Conservation (phyloP, 2,888 invertebrate species). For the Maniola hyperantus region DNA sequence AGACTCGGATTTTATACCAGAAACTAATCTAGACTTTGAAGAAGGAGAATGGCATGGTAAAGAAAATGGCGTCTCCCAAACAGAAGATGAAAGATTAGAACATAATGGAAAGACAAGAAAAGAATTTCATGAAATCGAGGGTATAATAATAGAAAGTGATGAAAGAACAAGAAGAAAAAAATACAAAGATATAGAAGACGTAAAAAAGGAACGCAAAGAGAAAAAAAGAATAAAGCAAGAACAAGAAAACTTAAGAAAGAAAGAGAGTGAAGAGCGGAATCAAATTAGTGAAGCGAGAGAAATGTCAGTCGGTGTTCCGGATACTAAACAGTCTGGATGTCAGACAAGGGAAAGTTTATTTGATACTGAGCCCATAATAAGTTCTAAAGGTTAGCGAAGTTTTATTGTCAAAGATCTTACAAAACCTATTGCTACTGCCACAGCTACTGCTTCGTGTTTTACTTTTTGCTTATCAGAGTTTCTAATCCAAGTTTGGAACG, state of each 20-base stretch:
- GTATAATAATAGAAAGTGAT: slow-evolving; percentile 1
- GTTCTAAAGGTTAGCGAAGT: slow-evolving; percentile 66
- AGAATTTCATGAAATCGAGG: background rate
- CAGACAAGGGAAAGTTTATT: slow-evolving; percentile 92
- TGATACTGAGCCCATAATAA: slow-evolving; percentile 66
- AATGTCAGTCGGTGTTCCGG: slow-evolving; percentile 71
- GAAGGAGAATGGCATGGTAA: slow-evolving; percentile 68
- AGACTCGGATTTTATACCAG: slow-evolving; percentile 71
- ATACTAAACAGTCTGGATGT: slow-evolving; percentile 82
- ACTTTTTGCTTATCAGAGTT: no score
- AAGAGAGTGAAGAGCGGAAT: slow-evolving; percentile 59
- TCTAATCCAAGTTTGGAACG: no score
- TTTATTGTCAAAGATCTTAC: background rate
- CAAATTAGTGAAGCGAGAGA: slow-evolving; percentile 69
- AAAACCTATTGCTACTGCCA: background rate
- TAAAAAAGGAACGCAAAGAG: background rate
- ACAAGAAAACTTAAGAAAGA: slow-evolving; percentile 58
- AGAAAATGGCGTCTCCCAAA: slow-evolving; percentile 54
- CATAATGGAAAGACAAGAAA: slow-evolving; percentile 62
- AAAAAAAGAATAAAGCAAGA: background rate
- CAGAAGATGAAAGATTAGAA: slow-evolving; percentile 62
- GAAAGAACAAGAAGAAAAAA: background rate
- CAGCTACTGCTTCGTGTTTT: background rate
- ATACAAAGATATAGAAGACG: background rate
- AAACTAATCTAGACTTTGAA: slow-evolving; percentile 65